phyloP scores from a whole-genome alignment of 2,797 vertebrate species.

The Eurystomus glaucurus region DNA sequence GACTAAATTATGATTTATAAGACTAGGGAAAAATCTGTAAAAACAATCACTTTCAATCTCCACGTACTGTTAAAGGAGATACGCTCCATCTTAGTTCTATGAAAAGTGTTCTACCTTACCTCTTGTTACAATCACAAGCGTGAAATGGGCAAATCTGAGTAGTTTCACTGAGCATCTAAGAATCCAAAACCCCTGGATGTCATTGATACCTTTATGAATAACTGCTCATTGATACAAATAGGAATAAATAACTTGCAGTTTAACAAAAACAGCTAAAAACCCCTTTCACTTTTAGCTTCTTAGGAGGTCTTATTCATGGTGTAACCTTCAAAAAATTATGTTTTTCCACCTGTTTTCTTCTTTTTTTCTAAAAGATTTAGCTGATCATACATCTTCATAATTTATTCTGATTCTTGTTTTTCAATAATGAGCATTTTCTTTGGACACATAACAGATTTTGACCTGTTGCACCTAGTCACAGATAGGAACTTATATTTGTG shows the following conservation, averaged over 20 bases:
- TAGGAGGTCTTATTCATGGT: background rate
- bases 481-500: background rate
- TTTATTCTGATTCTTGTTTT: background rate
- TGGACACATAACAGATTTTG: background rate
- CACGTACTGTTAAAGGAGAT: background rate
- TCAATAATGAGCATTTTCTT: background rate
- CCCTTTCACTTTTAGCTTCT: background rate
- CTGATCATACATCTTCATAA: too few species aligned
- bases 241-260: background rate
- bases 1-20: constrained; percentile 1
- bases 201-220: background rate
- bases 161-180: background rate
- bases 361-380: background rate
- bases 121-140: background rate
- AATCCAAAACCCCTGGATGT: background rate
- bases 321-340: background rate
- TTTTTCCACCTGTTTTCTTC: background rate
- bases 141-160: background rate
- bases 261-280: background rate
- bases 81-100: background rate
- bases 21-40: background rate
- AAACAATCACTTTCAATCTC: background rate
- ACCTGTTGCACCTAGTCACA: background rate
- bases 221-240: background rate
- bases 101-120: background rate